Percentiles rank a stretch among this genome's conserved stretches.
Conservation (phyloP, 2,888 invertebrate genomes). For the Volucella inflata region DNA sequence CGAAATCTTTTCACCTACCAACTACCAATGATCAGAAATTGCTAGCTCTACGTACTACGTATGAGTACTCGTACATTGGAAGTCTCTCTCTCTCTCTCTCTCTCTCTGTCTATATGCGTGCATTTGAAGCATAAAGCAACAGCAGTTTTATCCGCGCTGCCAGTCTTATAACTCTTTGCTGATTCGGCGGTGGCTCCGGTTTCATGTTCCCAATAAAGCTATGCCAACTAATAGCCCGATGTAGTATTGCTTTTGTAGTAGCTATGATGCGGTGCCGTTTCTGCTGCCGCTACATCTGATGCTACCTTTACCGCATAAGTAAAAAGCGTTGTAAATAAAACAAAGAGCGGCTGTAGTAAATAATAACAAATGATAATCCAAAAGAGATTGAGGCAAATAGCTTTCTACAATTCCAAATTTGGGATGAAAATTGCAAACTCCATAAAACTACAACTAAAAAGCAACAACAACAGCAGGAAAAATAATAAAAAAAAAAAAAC, state of each 20-base stretch:
- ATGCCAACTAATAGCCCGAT: slow-evolving; percentile 72
- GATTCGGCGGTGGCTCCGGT: slow-evolving; percentile 75
- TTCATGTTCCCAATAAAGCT: slow-evolving; percentile 76
- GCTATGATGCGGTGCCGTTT: slow-evolving; percentile 64
- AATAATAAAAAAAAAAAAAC: slow-evolving; percentile 46
- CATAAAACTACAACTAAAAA: slow-evolving; percentile 56
- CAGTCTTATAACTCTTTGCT: slow-evolving; percentile 58
- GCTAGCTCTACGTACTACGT: slow-evolving; percentile 12
- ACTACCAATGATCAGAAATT: slow-evolving; percentile 6
- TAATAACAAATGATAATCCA: slow-evolving; percentile 76
- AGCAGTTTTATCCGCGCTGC: slow-evolving; percentile 46
- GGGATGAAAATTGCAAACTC: slow-evolving; percentile 78
- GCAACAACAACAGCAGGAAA: slow-evolving; percentile 15
- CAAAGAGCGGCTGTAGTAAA: slow-evolving; percentile 75
- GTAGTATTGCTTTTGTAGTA: slow-evolving; percentile 57
- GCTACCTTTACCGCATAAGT: slow-evolving; percentile 70
- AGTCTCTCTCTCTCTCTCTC: slow-evolving; percentile 59
- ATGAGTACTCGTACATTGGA: slow-evolving; percentile 18
- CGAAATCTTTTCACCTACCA: slow-evolving; percentile 72
- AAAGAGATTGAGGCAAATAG: slow-evolving; percentile 78
- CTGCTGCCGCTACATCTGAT: slow-evolving; percentile 45
- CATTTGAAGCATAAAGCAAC: slow-evolving; percentile 41
- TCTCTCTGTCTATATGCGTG: slow-evolving; percentile 33
- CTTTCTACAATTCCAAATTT: slow-evolving; percentile 80
- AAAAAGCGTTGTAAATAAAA: slow-evolving; percentile 78